Base-by-base conservation (phyloP, 2,113 vertebrate species). In the Leiothrix lutea region DNA sequence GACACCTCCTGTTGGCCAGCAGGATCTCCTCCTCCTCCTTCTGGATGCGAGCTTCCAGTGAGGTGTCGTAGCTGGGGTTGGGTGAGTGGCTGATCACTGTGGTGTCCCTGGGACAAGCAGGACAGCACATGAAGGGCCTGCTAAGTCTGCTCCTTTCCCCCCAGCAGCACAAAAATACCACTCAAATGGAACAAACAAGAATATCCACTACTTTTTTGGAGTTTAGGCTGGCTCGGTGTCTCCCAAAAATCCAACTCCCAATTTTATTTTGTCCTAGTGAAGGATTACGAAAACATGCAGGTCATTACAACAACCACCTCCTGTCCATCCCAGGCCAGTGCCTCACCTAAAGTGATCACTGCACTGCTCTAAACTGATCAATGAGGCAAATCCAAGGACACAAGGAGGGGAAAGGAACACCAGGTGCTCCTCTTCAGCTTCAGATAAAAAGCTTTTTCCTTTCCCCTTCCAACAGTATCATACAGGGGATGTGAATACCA, bases 1-100 rank as follows among this genome's bases (percentile, higher is more conserved):
- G 98, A 90, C 99, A 99, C 69, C 99, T 98, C 33, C 99, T 98
- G 94, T 99, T 99, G 72, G 99, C 99, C 98, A 99, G 98, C 61
- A 99, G 96, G 91, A 99, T 99, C 97, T 99, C 99, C 91, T 99
- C 99, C 64, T 99, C 99, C 83, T 99, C 99, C 92, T 99, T 99
- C 97, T 99, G 99, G 85, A 99, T 99, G 9, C 99, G 98, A 61
- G 99, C 99, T 96, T 99, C 99, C 93, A 99, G 98, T 0, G 99
- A 99, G 5, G 98, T 99, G 95, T 99, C 99, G 2, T 99, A 99
- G 98, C 99, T 99, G 95, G 98, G 98, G 94, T 98, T 98, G 72
- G 99, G 98, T 3, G 99, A 99, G 96, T 99, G 99, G 96, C 95
- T 99, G 89, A 99, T 98, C 45, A 98, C 97, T 1, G 98, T 95